Evolutionary conservation across 2,888 invertebrate genomes (phyloP).

Genomic region (Luperina testacea): DNA sequence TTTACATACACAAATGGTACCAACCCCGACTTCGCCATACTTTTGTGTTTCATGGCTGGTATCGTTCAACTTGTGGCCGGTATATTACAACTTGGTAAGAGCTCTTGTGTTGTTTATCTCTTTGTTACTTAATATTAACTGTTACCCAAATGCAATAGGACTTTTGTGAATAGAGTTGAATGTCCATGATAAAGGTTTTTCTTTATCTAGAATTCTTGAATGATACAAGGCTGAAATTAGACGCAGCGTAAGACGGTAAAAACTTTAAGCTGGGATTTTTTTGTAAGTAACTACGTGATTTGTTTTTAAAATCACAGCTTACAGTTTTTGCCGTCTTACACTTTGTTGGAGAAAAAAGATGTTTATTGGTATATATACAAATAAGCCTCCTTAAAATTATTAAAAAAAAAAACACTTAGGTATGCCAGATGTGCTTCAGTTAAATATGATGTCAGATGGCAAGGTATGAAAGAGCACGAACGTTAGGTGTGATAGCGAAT

Average conservation of each 20-base stretch:
- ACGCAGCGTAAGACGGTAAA: background rate
- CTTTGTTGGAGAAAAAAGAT: background rate
- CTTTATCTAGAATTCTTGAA: background rate
- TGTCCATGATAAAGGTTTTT: background rate
- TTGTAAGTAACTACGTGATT: background rate
- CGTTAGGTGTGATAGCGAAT: background rate
- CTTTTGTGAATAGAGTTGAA: constrained; percentile 4
- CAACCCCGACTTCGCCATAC: constrained; percentile 91
- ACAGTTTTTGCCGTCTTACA: background rate
- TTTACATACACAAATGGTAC: constrained; percentile 91
- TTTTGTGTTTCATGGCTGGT: constrained; percentile 92
- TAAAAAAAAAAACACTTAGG: too few relatives aligned
- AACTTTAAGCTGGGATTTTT: background rate
- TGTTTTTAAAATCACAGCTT: background rate
- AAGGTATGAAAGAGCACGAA: background rate
- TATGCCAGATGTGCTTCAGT: too few relatives aligned
- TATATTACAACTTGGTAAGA: constrained; percentile 91
- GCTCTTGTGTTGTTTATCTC: constrained; percentile 4
- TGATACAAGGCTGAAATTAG: background rate
- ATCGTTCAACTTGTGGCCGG: constrained; percentile 92
- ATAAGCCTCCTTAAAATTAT: too few relatives aligned
- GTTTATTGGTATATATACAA: too few relatives aligned
- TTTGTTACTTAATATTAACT: background rate
- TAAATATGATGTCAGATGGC: background rate
- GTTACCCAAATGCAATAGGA: background rate